Percentiles rank a stretch among this genome's conserved stretches.
Conservation (phyloP, 2,888 invertebrate genomes). For the Xestia rhomboidea region DNA sequence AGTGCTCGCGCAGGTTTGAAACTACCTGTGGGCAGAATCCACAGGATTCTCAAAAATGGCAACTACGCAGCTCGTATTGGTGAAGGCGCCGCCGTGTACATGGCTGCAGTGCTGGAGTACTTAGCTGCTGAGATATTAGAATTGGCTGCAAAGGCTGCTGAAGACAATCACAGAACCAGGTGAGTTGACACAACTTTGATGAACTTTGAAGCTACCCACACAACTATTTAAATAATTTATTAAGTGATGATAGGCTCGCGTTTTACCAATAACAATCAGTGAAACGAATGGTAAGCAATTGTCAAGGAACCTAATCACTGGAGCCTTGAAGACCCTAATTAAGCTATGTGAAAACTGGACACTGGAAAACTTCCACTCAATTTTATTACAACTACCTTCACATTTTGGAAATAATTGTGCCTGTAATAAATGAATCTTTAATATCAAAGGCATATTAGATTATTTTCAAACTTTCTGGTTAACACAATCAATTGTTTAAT, state of each 20-base stretch:
- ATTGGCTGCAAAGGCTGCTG: slow-evolving; percentile 92
- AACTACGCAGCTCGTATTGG: slow-evolving; percentile 92
- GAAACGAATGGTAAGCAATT: not conserved
- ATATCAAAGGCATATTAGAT: not conserved
- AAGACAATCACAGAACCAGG: slow-evolving; percentile 93
- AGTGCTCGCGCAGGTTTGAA: slow-evolving; percentile 91
- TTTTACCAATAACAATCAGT: not conserved
- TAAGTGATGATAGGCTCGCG: not conserved
- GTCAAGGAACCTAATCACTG: not conserved
- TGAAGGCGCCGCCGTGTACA: slow-evolving; percentile 89
- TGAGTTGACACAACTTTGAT: slow-evolving; percentile 36
- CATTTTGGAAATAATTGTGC: not conserved
- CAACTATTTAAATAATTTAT: not conserved
- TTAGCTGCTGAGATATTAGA: slow-evolving; percentile 93
- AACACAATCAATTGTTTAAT: not conserved
- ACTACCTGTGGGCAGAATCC: slow-evolving; percentile 91
- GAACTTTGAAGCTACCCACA: not conserved
- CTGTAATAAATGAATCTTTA: not conserved
- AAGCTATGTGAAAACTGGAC: not conserved
- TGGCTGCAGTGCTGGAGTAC: slow-evolving; percentile 92
- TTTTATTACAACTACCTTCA: not conserved
- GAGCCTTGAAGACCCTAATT: not conserved
- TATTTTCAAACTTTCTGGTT: not conserved
- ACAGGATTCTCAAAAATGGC: slow-evolving; percentile 91
- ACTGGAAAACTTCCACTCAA: not conserved